Conservation (phyloP, 2,888 invertebrate species). For the Pseudococcus longispinus region DNA sequence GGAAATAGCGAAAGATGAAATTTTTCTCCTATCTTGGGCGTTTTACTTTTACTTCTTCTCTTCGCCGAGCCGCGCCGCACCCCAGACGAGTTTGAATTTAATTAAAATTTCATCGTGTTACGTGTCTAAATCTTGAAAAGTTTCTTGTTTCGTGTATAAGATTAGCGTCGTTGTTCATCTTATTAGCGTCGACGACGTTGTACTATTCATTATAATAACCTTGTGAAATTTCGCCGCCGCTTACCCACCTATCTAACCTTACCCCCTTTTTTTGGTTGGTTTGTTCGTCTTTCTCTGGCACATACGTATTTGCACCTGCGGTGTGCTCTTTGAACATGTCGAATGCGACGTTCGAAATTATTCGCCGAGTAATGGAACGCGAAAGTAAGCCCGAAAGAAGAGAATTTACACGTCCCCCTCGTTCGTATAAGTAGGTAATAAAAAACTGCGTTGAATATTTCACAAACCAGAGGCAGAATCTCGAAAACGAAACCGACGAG, state of each 20-base stretch:
- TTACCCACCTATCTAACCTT: neutral
- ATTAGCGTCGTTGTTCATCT: conserved; percentile 7
- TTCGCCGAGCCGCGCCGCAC: neutral
- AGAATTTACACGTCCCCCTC: neutral
- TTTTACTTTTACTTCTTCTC: neutral
- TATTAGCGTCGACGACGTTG: conserved; percentile 6
- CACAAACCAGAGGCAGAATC: neutral
- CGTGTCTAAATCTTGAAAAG: conserved; percentile 6
- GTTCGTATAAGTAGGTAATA: neutral
- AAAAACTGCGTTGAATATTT: neutral
- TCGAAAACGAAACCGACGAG: neutral
- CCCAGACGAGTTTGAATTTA: neutral
- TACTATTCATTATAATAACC: conserved; percentile 16
- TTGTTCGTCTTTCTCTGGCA: neutral
- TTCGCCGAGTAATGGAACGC: too few species aligned
- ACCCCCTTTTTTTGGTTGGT: neutral
- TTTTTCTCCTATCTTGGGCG: neutral
- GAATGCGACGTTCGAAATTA: neutral
- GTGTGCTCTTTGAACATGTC: neutral
- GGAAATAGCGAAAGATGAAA: neutral
- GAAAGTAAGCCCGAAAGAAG: neutral
- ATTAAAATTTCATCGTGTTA: conserved; percentile 16
- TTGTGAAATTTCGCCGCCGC: neutral
- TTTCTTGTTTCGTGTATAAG: conserved; percentile 14
- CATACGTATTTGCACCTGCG: too few species aligned